These are phyloP conservation scores for Phallusia fumigata DNA, from an alignment of 23 tunicate species.

Conservation along the genomic window DNA sequence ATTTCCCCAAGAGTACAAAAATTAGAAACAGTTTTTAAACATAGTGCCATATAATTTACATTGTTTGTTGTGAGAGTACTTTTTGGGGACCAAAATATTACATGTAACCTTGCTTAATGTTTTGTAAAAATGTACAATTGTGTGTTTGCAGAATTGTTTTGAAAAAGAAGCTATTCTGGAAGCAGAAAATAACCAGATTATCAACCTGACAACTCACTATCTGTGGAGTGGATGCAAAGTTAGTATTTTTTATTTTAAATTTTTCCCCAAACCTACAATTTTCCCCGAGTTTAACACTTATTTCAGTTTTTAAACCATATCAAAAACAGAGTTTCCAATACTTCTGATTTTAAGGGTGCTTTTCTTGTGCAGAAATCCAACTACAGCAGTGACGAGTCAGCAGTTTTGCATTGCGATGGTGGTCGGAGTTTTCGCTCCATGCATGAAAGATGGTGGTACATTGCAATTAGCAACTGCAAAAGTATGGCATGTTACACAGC, in stretches of 20 bases:
- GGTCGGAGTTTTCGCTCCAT: constrained; percentile 76
- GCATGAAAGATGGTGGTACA: constrained; percentile 94
- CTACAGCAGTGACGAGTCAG: background rate
- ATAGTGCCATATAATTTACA: too few relatives aligned
- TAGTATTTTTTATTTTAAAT: background rate
- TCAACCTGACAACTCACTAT: constrained; percentile 45
- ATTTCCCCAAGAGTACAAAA: too few relatives aligned
- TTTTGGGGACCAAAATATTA: too few relatives aligned
- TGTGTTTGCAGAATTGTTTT: constrained; percentile 46
- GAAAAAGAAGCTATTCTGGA: constrained; percentile 62
- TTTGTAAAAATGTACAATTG: background rate
- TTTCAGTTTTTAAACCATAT: too few relatives aligned
- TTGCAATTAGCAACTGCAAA: constrained; percentile 85
- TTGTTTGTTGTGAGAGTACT: too few relatives aligned
- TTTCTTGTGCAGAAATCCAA: background rate
- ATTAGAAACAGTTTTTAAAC: too few relatives aligned
- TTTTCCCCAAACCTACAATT: too few relatives aligned
- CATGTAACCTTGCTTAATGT: too few relatives aligned
- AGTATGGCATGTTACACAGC: too few relatives aligned
- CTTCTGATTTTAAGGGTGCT: background rate
- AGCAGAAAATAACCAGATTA: constrained; percentile 56
- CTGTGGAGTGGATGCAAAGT: constrained; percentile 83
- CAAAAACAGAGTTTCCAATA: background rate
- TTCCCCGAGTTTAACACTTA: too few relatives aligned
- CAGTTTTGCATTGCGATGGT: constrained; percentile 46